Evolutionary conservation across 2,797 vertebrate species (phyloP).

Genomic region (Hapalemur alaotrensis): DNA sequence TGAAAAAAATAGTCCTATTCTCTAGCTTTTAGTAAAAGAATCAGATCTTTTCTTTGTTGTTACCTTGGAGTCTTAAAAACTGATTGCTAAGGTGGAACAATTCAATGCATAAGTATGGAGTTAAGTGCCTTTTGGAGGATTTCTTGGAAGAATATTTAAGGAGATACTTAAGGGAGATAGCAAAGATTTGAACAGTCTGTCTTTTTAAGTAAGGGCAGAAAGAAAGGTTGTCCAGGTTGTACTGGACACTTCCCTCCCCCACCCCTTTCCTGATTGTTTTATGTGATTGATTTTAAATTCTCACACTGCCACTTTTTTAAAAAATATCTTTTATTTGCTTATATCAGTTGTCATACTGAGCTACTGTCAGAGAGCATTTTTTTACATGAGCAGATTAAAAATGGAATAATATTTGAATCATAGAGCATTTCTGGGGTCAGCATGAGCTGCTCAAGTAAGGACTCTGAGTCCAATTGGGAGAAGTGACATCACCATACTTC

Average conservation of each 20-base stretch:
- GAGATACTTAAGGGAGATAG: conserved; percentile 53
- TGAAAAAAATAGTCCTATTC: conserved; percentile 38
- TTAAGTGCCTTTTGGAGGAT: conserved; percentile 75
- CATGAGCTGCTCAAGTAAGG: conserved; percentile 51
- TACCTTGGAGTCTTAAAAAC: conserved; percentile 70
- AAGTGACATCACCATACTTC: background rate
- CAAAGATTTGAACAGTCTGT: conserved; percentile 54
- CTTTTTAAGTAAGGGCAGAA: conserved; percentile 62
- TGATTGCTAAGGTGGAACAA: conserved; percentile 46
- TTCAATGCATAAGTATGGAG: conserved; percentile 40
- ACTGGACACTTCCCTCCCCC: conserved; percentile 55
- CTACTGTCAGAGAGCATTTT: conserved; percentile 40
- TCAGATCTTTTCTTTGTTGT: conserved; percentile 56
- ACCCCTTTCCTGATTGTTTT: conserved; percentile 42
- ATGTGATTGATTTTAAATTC: conserved; percentile 44
- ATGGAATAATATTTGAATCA: conserved; percentile 15
- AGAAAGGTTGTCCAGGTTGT: conserved; percentile 71
- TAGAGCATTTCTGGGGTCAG: conserved; percentile 40
- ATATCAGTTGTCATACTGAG: conserved; percentile 34
- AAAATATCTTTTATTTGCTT: conserved; percentile 48
- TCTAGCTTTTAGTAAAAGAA: conserved; percentile 60
- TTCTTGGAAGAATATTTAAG: conserved; percentile 63
- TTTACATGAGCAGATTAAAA: conserved; percentile 61
- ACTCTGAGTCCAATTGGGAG: conserved; percentile 26
- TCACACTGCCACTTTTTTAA: conserved; percentile 65